A percentile compares a stretch with the other conserved stretches of the same genome.
Conservation (phyloP, 2,888 invertebrate species). For the Auanema freiburgensis region DNA sequence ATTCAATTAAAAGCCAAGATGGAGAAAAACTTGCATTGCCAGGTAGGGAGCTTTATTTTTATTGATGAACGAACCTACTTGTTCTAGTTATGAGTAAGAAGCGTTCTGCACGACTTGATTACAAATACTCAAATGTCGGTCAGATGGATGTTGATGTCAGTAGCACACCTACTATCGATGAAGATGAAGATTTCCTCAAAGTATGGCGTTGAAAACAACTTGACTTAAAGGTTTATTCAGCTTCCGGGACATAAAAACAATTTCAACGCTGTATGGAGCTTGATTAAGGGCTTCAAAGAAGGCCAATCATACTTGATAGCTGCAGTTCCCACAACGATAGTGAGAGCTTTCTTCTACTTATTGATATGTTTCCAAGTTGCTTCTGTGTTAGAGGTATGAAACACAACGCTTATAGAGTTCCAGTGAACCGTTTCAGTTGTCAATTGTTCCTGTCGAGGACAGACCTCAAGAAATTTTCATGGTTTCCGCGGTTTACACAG, state of each 20-base stretch:
- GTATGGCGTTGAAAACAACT: neutral
- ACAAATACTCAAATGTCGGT: constrained; percentile 39
- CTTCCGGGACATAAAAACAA: constrained; percentile 37
- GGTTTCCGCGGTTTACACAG: constrained; percentile 54
- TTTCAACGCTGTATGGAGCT: constrained; percentile 28
- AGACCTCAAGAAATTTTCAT: constrained; percentile 48
- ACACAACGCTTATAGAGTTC: neutral
- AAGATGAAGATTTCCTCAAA: constrained; percentile 1
- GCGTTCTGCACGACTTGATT: constrained; percentile 44
- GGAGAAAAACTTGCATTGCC: constrained; percentile 55
- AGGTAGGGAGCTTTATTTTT: constrained; percentile 14
- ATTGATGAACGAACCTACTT: neutral
- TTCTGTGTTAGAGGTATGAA: constrained; percentile 52
- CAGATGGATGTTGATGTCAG: constrained; percentile 24
- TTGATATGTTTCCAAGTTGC: constrained; percentile 62
- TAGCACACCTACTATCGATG: neutral
- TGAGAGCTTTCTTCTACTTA: constrained; percentile 57
- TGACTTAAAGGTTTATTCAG: constrained; percentile 12
- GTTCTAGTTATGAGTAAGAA: constrained; percentile 54
- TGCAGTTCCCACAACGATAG: constrained; percentile 57
- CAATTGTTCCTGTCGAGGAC: constrained; percentile 50
- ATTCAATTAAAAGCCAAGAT: constrained; percentile 55
- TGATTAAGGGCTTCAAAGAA: constrained; percentile 47
- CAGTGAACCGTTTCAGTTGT: constrained; percentile 32
- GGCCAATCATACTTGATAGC: constrained; percentile 42